Conservation (phyloP, 2,797 vertebrate genomes). For the Uromys caudimaculatus region DNA sequence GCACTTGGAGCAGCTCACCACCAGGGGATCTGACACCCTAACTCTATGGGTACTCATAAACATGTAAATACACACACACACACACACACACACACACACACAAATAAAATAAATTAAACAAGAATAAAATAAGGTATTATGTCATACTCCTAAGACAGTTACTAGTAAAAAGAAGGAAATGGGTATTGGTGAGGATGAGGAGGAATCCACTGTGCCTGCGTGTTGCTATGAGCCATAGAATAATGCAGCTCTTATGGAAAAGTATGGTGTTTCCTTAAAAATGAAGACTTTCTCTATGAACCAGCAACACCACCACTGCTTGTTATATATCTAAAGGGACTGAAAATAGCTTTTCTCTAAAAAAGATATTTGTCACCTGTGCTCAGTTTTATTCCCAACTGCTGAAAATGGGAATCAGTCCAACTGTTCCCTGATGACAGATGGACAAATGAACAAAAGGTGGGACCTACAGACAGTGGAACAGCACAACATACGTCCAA, state of each 20-base stretch:
- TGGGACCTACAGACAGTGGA: not conserved
- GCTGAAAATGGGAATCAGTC: not conserved
- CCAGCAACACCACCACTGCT: not conserved
- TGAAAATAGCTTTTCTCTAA: not conserved
- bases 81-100: not conserved
- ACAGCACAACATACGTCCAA: not conserved
- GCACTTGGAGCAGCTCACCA: not conserved
- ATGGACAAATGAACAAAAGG: not conserved
- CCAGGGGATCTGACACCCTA: not conserved
- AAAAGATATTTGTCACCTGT: not conserved
- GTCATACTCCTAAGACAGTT: not conserved
- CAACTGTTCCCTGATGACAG: not conserved
- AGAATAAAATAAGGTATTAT: not conserved
- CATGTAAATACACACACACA: not conserved
- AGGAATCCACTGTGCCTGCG: not conserved
- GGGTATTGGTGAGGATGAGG: not conserved
- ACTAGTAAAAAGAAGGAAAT: not conserved
- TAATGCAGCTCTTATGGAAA: not conserved
- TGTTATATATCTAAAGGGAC: not conserved
- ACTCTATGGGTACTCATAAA: not conserved
- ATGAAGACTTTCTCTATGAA: not conserved
- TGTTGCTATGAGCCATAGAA: not conserved
- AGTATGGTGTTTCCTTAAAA: not conserved
- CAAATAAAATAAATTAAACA: not conserved
- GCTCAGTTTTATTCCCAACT: not conserved